Conservation (phyloP, 2,797 vertebrate species). For the Phoebastria nigripes region DNA sequence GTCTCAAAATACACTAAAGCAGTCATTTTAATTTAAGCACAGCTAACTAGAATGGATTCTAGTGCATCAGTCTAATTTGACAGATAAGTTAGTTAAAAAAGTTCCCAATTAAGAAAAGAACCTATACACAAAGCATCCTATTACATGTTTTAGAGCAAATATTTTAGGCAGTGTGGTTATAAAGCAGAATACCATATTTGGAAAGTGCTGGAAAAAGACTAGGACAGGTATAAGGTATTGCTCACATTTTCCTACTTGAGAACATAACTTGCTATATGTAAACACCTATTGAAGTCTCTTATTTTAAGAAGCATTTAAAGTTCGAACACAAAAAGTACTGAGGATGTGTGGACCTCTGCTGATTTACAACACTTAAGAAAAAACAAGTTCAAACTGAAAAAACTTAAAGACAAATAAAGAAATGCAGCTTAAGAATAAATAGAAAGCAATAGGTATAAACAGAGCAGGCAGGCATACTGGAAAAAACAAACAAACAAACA, state of each 20-base stretch:
- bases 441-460: background rate
- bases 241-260: background rate
- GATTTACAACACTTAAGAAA: background rate
- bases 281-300: background rate
- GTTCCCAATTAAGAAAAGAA: background rate
- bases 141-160: background rate
- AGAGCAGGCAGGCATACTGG: background rate
- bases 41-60: background rate
- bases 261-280: background rate
- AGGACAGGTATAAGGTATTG: background rate
- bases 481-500: background rate
- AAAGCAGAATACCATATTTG: background rate
- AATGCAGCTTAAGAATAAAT: background rate
- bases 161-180: background rate
- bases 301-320: background rate
- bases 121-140: background rate
- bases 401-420: background rate
- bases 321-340: background rate
- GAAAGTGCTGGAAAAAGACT: background rate
- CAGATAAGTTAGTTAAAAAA: background rate
- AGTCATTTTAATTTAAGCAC: background rate
- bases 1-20: background rate
- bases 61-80: background rate
- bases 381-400: background rate
- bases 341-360: background rate